Conservation (phyloP, 2,113 vertebrate species). For the Eubucco bourcierii region DNA sequence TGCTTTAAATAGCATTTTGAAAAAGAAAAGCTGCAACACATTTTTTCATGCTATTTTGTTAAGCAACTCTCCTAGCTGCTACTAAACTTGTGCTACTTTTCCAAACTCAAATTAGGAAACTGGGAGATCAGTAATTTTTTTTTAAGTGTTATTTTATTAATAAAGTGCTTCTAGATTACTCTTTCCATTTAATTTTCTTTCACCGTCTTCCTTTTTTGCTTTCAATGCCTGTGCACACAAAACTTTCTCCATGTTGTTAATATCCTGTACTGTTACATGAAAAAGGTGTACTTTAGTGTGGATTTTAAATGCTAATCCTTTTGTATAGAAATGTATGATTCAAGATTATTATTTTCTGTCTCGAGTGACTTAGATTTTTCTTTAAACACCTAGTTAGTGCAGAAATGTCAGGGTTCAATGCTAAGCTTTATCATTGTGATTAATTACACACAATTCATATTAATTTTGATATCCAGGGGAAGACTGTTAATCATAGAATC, state of each 20-base stretch:
- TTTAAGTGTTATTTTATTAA: neutral
- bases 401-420: neutral
- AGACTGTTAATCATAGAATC: no score
- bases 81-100: neutral
- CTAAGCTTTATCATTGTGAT: neutral
- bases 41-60: neutral
- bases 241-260: neutral
- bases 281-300: neutral
- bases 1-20: neutral
- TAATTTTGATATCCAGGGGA: no score
- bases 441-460: no score
- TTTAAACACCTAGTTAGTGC: neutral
- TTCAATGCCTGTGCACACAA: neutral
- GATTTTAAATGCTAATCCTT: neutral
- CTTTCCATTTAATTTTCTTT: neutral
- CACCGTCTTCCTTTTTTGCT: neutral
- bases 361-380: neutral
- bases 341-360: neutral
- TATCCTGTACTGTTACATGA: neutral
- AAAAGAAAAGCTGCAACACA: neutral
- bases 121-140: neutral
- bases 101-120: neutral
- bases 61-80: neutral
- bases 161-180: neutral
- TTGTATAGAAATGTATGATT: neutral